Evolutionary conservation across 1,140 invertebrate genomes (phyloP), one percentile per base, ranked within the genome.

Genomic region (Drosophila sucinea): DNA sequence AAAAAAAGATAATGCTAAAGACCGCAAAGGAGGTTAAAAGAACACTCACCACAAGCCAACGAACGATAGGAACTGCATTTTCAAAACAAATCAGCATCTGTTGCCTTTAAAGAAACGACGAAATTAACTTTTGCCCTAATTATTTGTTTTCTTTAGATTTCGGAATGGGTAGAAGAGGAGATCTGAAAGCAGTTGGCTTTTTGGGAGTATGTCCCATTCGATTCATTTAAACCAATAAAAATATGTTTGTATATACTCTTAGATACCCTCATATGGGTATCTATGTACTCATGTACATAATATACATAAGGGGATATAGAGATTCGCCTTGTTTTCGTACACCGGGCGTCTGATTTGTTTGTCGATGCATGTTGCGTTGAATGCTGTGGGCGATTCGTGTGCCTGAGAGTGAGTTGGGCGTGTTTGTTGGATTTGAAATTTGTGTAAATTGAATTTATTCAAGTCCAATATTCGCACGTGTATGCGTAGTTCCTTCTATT

Each of bases 371-470:
- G 83, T 70, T 89, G 84, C 77, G 84, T 89, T 74, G 41, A 76
- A 54, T 78, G 84, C 84, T 79, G 78, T 58, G 68, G 84, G 84
- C 84, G 68, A 67, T 54, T 55, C 40, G 64, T 60, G 54, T 11
- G 40, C 56, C 44, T 55, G 8, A 33, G 51, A 55, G 56, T 25
- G 67, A 71, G 41, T 29, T 61, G 81, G 84, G 77, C 60, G 61
- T 70, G 66, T 77, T 78, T 57, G 29, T 38, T 66, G 73, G 84
- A 84, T 80, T 81, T 78, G 77, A 89, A 89, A 89, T 89, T 89
- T 89, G 84, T 89, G 84, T 77, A 89, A 89, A 89, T 89, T 89
- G 84, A 89, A 89, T 89, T 89, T 89, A 89, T 89, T 81, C 84
- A 89, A 89, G 77, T 89, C 84, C 89, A 83, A 87, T 87, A 83